A percentile compares a stretch with the other conserved stretches of the same genome.
phyloP scores from a whole-genome alignment of 2,113 vertebrate genomes.

The Eupsittula cactorum region DNA sequence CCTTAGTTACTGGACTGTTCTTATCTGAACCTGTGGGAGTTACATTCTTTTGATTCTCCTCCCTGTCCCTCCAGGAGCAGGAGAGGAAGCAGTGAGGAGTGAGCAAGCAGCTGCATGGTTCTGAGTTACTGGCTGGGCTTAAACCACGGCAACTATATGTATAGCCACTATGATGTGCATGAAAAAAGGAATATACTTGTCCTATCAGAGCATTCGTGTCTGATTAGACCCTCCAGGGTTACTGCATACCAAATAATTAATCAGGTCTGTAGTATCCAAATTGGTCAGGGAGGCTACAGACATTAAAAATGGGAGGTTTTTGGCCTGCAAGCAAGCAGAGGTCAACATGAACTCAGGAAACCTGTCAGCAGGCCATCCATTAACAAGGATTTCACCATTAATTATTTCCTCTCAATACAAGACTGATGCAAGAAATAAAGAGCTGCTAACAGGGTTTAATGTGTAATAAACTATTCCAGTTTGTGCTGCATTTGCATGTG shows the following conservation, averaged over 20 bases:
- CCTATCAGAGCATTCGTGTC: background rate
- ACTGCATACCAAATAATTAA: constrained; percentile 48
- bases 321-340: constrained; percentile 45
- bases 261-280: constrained; percentile 45
- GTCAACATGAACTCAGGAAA: constrained; percentile 53
- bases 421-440: constrained; percentile 16
- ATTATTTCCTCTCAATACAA: constrained; percentile 59
- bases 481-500: background rate
- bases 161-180: background rate
- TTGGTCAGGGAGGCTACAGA: constrained; percentile 26
- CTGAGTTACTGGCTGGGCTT: too few species aligned
- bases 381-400: constrained; percentile 62
- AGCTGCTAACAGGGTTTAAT: constrained; percentile 28
- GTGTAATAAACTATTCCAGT: background rate
- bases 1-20: too few species aligned
- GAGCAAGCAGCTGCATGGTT: too few species aligned
- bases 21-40: too few species aligned
- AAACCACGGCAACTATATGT: background rate
- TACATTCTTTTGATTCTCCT: too few species aligned
- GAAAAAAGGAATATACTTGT: background rate
- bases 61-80: too few species aligned
- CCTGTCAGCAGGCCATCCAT: constrained; percentile 47
- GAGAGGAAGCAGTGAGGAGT: too few species aligned
- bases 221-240: background rate
- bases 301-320: constrained; percentile 46